Evolutionary conservation across 2,113 vertebrate genomes (phyloP).

Genomic region (Neogobius melanostomus): DNA sequence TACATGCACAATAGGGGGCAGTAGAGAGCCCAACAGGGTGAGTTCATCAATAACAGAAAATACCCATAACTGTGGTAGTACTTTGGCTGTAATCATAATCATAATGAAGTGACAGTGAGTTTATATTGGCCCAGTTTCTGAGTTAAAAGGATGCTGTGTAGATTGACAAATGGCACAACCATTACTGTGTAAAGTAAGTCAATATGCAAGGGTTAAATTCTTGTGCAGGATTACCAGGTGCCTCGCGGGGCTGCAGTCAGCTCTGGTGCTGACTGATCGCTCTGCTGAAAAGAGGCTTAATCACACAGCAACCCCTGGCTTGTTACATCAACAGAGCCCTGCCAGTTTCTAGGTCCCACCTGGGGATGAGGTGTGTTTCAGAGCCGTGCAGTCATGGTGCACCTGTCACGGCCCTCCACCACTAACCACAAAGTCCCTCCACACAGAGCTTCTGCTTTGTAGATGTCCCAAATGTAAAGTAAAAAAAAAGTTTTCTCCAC

Average conservation of each 20-base stretch:
- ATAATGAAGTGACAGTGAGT: not conserved
- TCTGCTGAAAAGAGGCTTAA: conserved; percentile 75
- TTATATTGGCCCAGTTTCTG: conserved; percentile 8
- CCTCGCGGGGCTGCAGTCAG: conserved; percentile 61
- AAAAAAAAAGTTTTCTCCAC: conserved; percentile 22
- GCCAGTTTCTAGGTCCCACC: conserved; percentile 65
- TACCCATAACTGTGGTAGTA: no score
- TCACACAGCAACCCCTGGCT: conserved; percentile 75
- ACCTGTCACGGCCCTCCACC: conserved; percentile 53
- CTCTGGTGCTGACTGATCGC: conserved; percentile 73
- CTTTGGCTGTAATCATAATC: not conserved
- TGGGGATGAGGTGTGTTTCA: conserved; percentile 59
- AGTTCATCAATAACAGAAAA: no score
- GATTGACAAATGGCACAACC: conserved; percentile 25
- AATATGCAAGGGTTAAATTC: conserved; percentile 70
- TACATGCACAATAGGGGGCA: no score
- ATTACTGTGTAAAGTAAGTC: conserved; percentile 26
- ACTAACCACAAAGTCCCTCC: conserved; percentile 25
- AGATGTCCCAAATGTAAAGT: conserved; percentile 19
- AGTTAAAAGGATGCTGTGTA: conserved; percentile 36
- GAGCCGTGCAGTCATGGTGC: conserved; percentile 51
- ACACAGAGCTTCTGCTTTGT: conserved; percentile 17
- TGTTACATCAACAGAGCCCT: conserved; percentile 73
- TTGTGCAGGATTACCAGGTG: conserved; percentile 67
- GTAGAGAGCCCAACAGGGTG: no score